Evolutionary conservation across 1,140 invertebrate species (phyloP), one percentile per base, ranked within the genome.

Genomic region (Drosophila arawakana): DNA sequence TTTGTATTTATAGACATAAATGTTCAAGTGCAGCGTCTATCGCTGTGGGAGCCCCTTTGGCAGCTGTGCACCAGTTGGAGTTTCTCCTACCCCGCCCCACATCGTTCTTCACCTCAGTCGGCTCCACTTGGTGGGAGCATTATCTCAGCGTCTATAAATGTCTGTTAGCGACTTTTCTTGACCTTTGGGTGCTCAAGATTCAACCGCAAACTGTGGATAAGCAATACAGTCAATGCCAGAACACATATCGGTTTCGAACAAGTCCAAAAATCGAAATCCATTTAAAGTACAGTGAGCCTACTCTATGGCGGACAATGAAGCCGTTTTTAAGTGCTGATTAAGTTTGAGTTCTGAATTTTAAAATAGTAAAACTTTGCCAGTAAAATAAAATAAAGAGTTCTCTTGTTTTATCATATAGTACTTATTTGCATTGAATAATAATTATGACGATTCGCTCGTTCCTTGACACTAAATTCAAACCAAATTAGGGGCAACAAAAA

Each of bases 91-190:
- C 25, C 25, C 25, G 25, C 25, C 25, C 25, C 25, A 30, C 25
- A 30, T 21, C 25, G 1, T 2, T 21, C 37, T 11, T 15, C 15
- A 18, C 25, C 37, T 57, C 13, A 3, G 11, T 43, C 18, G 13
- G 37, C 52, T 34, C 47, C 21, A 30, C 57, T 61, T 25, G 25
- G 3, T 30, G 58, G 55, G 34, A 60, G 47, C 44, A 74, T 74
- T 74, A 74, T 74, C 66, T 74, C 66, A 74, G 72, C 44, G 72
- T 68, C 58, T 74, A 74, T 62, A 74, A 70, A 70, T 74, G 72
- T 70, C 44, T 15, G 18, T 18, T 52, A 15, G 44, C 55, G 55
- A 67, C 71, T 69, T 62, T 62, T 57, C 50, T 35, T 74, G 72
- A 74, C 58, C 72, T 70, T 57, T 49, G 43, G 25, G 54, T 74